phyloP scores from a whole-genome alignment of 2,888 invertebrate genomes.

The Parnassius mnemosyne region DNA sequence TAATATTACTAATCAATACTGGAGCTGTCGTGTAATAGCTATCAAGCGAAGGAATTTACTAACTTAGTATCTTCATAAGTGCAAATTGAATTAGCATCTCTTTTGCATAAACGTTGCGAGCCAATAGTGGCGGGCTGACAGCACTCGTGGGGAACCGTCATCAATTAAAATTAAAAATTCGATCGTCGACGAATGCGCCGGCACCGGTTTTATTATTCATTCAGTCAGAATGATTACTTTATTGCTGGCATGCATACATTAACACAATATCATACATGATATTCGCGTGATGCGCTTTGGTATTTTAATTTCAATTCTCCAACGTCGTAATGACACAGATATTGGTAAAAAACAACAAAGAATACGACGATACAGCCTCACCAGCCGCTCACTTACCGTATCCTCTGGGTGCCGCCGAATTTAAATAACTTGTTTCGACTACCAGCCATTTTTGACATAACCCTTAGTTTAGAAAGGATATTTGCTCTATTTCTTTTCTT shows the following conservation, averaged over 20 bases:
- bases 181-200: slow-evolving; percentile 63
- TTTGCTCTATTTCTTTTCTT: slow-evolving; percentile 49
- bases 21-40: slow-evolving; percentile 15
- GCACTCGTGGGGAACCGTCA: slow-evolving; percentile 43
- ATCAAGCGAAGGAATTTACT: slow-evolving; percentile 31
- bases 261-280: slow-evolving; percentile 47
- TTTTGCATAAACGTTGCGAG: slow-evolving; percentile 66
- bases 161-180: slow-evolving; percentile 77
- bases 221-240: slow-evolving; percentile 71
- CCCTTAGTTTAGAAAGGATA: slow-evolving; percentile 54
- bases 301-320: slow-evolving; percentile 55
- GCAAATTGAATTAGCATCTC: slow-evolving; percentile 71
- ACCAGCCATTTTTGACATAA: slow-evolving; percentile 67
- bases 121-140: slow-evolving; percentile 39
- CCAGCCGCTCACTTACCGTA: slow-evolving; percentile 34
- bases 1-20: slow-evolving; percentile 21
- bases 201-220: slow-evolving; percentile 61
- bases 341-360: slow-evolving; percentile 36
- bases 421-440: slow-evolving; percentile 76
- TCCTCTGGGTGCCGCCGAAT: slow-evolving; percentile 56
- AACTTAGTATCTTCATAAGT: slow-evolving; percentile 45
- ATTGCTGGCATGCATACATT: slow-evolving; percentile 64
- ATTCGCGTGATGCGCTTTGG: slow-evolving; percentile 45
- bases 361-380: slow-evolving; percentile 22
- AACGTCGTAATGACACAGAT: slow-evolving; percentile 38